A percentile compares a stretch with the other conserved stretches of the same genome.
These are phyloP conservation scores for Mycalesis mineus DNA, from an alignment of 2,888 invertebrate genomes.

Conservation along the genomic window DNA sequence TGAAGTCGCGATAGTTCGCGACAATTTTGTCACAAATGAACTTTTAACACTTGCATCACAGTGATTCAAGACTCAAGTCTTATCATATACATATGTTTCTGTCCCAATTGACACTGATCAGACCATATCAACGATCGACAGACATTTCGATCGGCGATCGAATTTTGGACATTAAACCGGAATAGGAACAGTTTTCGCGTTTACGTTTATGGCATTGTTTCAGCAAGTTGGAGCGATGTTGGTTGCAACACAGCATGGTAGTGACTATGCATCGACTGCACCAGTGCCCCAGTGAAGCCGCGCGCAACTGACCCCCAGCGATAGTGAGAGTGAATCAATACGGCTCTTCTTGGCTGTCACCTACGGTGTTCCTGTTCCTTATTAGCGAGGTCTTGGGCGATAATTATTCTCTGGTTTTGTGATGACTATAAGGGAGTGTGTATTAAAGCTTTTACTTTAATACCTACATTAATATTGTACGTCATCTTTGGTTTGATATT, in stretches of 20 bases:
- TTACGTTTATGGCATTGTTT: no score
- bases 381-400: neutral
- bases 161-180: no score
- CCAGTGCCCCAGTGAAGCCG: conserved; percentile 73
- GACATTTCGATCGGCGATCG: no score
- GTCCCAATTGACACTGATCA: no score
- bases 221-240: conserved; percentile 39
- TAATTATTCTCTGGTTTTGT: neutral
- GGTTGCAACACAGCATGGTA: conserved; percentile 54
- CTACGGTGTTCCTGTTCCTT: conserved; percentile 17
- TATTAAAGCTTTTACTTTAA: no score
- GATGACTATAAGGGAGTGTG: no score
- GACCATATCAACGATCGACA: no score
- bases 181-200: no score
- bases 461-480: no score
- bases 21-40: neutral
- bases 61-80: no score
- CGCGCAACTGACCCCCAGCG: conserved; percentile 72
- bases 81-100: no score
- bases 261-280: conserved; percentile 63
- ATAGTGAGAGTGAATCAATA: conserved; percentile 75
- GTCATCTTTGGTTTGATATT: no score
- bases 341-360: conserved; percentile 55
- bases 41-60: neutral
- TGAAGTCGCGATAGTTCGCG: neutral